phyloP scores from a whole-genome alignment of 2,113 vertebrate genomes.

The Pomatorhinus ruficollis region DNA sequence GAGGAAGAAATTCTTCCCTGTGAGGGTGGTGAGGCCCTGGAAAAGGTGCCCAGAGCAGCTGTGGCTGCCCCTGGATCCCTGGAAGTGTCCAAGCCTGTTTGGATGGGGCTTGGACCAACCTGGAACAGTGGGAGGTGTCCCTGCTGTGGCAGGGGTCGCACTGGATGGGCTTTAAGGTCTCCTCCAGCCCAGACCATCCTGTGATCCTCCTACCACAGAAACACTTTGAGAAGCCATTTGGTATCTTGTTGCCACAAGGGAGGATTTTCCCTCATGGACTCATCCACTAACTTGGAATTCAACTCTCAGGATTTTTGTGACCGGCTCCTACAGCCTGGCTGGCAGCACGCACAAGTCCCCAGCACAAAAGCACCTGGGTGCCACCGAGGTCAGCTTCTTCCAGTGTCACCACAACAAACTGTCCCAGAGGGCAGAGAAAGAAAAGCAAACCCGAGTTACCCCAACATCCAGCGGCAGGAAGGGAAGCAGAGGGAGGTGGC shows the following conservation, averaged over 20 bases:
- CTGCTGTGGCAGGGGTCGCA: background rate
- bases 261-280: background rate
- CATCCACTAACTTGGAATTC: background rate
- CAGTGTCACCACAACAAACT: fast-evolving
- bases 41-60: background rate
- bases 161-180: background rate
- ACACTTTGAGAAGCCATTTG: background rate
- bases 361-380: background rate
- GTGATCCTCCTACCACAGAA: background rate
- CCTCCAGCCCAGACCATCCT: background rate
- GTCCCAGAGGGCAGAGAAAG: background rate
- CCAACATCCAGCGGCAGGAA: fast-evolving
- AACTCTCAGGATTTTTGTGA: background rate
- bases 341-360: background rate
- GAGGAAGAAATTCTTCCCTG: background rate
- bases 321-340: background rate
- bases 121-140: background rate
- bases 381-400: background rate
- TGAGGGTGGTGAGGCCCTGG: background rate
- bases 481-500: background rate
- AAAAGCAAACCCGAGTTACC: background rate
- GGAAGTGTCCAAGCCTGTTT: background rate
- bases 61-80: background rate
- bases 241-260: background rate
- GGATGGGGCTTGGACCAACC: background rate